A percentile compares a stretch with the other conserved stretches of the same genome.
These are phyloP conservation scores for Catharus ustulatus DNA, from an alignment of 2,797 vertebrate species.

Conservation along the genomic window DNA sequence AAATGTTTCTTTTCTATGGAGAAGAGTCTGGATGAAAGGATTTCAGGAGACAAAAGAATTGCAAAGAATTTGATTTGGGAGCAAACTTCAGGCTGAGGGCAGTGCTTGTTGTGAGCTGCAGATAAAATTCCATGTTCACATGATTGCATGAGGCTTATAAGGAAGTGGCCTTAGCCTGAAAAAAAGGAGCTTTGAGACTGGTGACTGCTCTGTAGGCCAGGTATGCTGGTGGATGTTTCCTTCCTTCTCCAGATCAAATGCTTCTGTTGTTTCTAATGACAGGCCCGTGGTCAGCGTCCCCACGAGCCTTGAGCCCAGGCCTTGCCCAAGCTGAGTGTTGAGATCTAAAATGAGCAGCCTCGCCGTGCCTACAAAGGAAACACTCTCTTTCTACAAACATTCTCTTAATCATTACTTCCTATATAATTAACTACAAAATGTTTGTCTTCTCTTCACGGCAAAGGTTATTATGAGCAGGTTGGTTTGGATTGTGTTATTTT, in stretches of 20 bases:
- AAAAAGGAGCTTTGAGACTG: conserved; percentile 19
- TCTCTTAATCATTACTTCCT: conserved; percentile 30
- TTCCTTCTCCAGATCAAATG: conserved; percentile 17
- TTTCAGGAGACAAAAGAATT: conserved; percentile 21
- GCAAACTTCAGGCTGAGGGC: conserved; percentile 29
- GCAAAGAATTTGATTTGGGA: conserved; percentile 8
- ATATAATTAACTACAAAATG: conserved; percentile 9
- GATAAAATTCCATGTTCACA: conserved; percentile 52
- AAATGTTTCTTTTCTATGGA: background rate
- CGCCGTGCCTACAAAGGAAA: background rate
- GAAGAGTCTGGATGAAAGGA: background rate
- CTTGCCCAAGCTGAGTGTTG: background rate
- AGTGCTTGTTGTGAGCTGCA: conserved; percentile 37
- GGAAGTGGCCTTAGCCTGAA: conserved; percentile 47
- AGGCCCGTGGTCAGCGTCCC: background rate
- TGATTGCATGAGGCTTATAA: conserved; percentile 45
- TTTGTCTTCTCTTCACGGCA: conserved; percentile 19
- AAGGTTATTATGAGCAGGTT: conserved; percentile 16
- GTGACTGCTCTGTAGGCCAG: conserved; percentile 25
- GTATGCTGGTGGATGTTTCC: background rate
- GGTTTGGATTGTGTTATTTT: background rate
- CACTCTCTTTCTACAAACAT: background rate
- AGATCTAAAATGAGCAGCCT: background rate
- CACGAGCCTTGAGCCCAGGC: background rate
- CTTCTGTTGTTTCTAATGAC: conserved; percentile 13